Percentiles rank a stretch among this genome's conserved stretches.
Conservation (phyloP, 2,113 vertebrate genomes). For the Phaethornis superciliosus region DNA sequence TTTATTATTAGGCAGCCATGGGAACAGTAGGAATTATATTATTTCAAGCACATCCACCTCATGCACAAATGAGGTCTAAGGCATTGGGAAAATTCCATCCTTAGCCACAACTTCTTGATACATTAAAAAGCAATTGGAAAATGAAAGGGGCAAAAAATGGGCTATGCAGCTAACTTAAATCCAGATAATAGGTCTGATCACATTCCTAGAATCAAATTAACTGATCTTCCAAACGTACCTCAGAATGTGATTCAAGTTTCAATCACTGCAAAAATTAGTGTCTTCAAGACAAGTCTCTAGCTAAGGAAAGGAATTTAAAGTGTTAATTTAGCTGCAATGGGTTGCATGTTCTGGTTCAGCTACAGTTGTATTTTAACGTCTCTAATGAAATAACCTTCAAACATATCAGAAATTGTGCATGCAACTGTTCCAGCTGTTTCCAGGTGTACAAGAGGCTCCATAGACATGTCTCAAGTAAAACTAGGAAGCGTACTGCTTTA, state of each 20-base stretch:
- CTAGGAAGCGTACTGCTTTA: not conserved
- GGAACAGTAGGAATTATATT: not conserved
- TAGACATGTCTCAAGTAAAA: not conserved
- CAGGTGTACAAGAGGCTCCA: not conserved
- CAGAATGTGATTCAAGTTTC: not conserved
- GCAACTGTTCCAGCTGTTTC: not conserved
- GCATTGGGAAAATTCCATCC: not conserved
- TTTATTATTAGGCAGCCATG: not conserved
- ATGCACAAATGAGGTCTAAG: not conserved
- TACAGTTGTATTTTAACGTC: not conserved
- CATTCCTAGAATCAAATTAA: not conserved
- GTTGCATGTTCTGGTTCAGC: not conserved
- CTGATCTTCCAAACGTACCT: not conserved
- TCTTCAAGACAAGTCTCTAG: not conserved
- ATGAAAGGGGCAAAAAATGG: not conserved
- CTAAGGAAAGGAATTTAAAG: not conserved
- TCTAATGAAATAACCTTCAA: not conserved
- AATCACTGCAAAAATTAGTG: not conserved
- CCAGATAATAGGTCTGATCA: not conserved
- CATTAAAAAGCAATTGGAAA: not conserved
- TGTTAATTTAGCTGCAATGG: not conserved
- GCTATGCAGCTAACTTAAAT: not conserved
- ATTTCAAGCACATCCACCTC: not conserved
- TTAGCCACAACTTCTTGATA: not conserved
- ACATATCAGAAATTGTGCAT: accelerated